Base-by-base conservation (phyloP, 2,888 invertebrate species). In the Acanthosepion pharaonis region DNA sequence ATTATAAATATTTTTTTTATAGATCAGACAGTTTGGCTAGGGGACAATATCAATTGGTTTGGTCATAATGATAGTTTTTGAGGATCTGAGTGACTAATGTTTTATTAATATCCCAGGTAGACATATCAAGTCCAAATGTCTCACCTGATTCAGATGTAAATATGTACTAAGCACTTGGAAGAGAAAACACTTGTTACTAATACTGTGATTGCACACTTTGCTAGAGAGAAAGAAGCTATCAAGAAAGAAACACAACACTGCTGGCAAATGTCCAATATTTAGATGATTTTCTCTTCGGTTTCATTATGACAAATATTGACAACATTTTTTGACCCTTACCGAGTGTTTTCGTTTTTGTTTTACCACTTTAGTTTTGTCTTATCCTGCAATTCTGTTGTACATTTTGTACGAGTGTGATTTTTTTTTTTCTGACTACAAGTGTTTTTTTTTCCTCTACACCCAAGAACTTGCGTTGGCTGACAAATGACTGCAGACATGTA, bases 41-140 rank as follows among this genome's bases (percentile, higher is more conserved):
- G 33, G 33, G 78, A n/a, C 78, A 78, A 11, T 78, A 78, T 33
- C 78, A 33, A 78, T 11, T 33, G n/a, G 9, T n/a, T 78, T 33
- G 18, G 78, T 33, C 15, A 78, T 15, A 78, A 33, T 78, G 78
- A 33, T 78, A 1, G 78, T n/a, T 78, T 78, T 78, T 18, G 33
- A 18, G 78, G 33, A 78, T n/a, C 15, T n/a, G 78, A 78, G 59
- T 20, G 23, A 59, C 20, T 23, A 59, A 18, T 18, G 15, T n/a
- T 78, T 78, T 78, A 78, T 78, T 78, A 78, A 78, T 78, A 78
- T 78, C 78, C n/a, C 78, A 78, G n/a, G 28, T n/a, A 78, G 78
- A n/a, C n/a, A n/a, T 15, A 78, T 78, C 78, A 78, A 33, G 18
- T 78, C 78, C 5, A 15, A 78, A 78, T 78, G n/a, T 78, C n/a